Evolutionary conservation across 2,888 invertebrate species (phyloP), one percentile per base, ranked within the genome.

Genomic region (Lypha dubia): DNA sequence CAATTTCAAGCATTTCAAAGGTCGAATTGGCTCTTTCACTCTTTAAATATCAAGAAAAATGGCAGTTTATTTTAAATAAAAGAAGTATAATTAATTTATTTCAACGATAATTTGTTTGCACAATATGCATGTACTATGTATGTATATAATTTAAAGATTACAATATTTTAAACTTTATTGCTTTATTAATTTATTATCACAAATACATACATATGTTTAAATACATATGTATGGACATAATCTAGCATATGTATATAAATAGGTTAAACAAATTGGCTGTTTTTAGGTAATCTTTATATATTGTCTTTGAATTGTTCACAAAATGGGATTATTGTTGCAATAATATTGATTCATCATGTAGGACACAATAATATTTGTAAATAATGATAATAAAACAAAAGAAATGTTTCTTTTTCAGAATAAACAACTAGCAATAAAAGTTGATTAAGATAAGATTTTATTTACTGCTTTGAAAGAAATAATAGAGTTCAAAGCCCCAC

Each of bases 321-420:
- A 62, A 44, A 3, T 62, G 3, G 44, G 20, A 13, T 53, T 53
- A 38, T 9, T 15, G 13, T 9, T n/a, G 0, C 22, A 68, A 51
- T 38, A 35, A 22, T 53, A 35, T n/a, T 56, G 53, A 70, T 9
- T 70, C n/a, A 41, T 41, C 1, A 1, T 22, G n/a, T 6, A 7
- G 32, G 20, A 20, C 35, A 20, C n/a, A 67, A 22, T 17, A 28
- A 46, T 28, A 65, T 49, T 7, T 56, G 24, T 8, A 17, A 1
- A 49, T 68, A n/a, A 22, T 67, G 49, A 67, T 67, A 67, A 51
- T 22, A 51, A 11, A 70, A 56, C 68, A 56, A 56, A 35, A 41
- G 41, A 56, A 38, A 56, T 56, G n/a, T n/a, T 20, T 46, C 2
- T 3, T 58, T 41, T 41, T 17, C 38, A 41, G 28, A 53, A 41